Base-by-base conservation (phyloP, 2,797 vertebrate genomes). In the Paramormyrops hopkinsi region DNA sequence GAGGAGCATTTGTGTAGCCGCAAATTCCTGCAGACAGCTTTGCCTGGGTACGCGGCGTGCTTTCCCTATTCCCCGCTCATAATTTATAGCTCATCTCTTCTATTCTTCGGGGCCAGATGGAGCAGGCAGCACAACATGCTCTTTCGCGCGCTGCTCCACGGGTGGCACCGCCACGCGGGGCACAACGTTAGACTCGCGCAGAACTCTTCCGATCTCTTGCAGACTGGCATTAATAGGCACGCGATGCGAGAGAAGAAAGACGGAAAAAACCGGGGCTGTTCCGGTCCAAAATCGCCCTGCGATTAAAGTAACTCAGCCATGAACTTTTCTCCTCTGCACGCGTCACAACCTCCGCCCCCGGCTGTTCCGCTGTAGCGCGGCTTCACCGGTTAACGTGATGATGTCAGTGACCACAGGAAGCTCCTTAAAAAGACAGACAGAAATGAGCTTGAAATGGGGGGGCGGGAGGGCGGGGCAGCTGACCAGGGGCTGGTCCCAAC, bases 331-430 rank as follows among this genome's bases (percentile, higher is more conserved):
- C 90, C 50, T 33, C 82, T 91, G 90, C 86, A 88, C 89, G 86
- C 91, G 69, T 62, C 89, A 88, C 82, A 87, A 50, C 90, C 90
- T 83, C 87, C 79, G 88, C 89, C 86, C 82, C 54, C 19, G 88
- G 90, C 91, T 84, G 44, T 51, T 86, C 82, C 83, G 22, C 86
- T 46, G 37, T 19, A 46, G 14, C 89, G 89, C 83, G 62, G 59
- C 62, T 89, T 89, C 90, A 91, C 90, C 90, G 82, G 88, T 76
- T 89, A 90, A 88, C 88, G 92, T 95, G 94, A 95, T 93, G 94
- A 95, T 93, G 94, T 96, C 95, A 95, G 91, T 89, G 90, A 88
- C 91, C 89, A 93, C 94, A 96, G 95, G 96, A 97, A 96, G 93
- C 93, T 92, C 95, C 95, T 94, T 95, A 95, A 96, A 96, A 96